phyloP scores from a whole-genome alignment of 2,797 vertebrate species.

The Fistularia commersonii region DNA sequence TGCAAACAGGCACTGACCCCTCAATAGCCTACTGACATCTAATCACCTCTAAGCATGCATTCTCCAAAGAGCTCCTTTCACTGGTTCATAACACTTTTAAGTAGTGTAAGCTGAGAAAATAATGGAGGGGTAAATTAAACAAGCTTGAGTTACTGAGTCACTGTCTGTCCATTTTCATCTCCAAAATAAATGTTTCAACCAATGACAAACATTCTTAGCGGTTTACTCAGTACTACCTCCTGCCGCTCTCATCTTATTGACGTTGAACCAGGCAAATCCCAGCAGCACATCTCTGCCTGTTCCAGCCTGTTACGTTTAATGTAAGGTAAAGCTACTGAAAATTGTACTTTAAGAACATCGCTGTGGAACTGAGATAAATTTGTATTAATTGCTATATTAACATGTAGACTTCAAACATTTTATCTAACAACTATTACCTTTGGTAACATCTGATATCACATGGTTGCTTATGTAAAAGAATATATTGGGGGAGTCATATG shows the following conservation, averaged over 20 bases:
- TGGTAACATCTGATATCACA: no score
- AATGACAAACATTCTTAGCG: constrained; percentile 28
- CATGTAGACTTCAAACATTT: no score
- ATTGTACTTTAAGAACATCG: constrained; percentile 1
- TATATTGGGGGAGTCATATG: no score
- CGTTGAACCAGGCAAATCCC: constrained; percentile 18
- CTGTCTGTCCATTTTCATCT: constrained; percentile 19
- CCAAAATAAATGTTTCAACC: constrained; percentile 23
- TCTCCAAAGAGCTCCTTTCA: constrained; percentile 7
- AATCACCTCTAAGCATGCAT: no score
- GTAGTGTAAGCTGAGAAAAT: constrained; percentile 9
- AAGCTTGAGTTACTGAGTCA: constrained; percentile 14
- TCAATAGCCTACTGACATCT: not conserved
- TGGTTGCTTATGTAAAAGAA: no score
- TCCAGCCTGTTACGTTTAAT: constrained; percentile 1
- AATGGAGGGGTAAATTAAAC: constrained; percentile 17
- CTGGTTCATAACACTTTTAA: constrained; percentile 1
- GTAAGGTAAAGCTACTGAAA: constrained; percentile 1
- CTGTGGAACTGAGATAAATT: not conserved
- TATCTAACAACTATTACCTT: no score
- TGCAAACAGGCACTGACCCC: no score
- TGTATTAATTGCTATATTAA: not conserved
- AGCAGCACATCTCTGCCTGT: constrained; percentile 1
- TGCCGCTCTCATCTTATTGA: constrained; percentile 15
- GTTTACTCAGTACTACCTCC: constrained; percentile 12